phyloP scores from a whole-genome alignment of 2,888 invertebrate genomes.

The Macropis europaea region DNA sequence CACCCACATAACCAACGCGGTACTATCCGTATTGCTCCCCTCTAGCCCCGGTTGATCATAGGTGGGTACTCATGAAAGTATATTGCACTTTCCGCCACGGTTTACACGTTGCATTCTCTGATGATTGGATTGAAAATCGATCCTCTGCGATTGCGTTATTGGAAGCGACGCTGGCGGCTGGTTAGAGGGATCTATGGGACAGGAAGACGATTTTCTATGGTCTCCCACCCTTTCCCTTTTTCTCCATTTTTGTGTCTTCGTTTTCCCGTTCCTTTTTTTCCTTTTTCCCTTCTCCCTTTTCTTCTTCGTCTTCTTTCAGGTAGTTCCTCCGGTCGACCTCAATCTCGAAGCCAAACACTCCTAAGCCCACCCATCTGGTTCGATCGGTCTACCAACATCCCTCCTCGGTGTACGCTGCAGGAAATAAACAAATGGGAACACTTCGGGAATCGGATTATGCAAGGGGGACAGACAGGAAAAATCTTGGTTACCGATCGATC shows the following conservation, averaged over 20 bases:
- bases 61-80: conserved; percentile 73
- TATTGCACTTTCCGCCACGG: conserved; percentile 71
- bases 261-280: conserved; percentile 9
- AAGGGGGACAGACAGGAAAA: conserved; percentile 11
- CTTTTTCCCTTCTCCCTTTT: conserved; percentile 14
- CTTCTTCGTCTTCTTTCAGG: background rate
- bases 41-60: conserved; percentile 39
- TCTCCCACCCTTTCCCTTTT: background rate
- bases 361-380: conserved; percentile 30
- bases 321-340: conserved; percentile 26
- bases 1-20: conserved; percentile 48
- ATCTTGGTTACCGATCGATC: conserved; percentile 9
- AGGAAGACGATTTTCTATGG: conserved; percentile 48
- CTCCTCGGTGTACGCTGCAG: background rate
- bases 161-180: conserved; percentile 46
- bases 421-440: conserved; percentile 53
- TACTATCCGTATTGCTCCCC: conserved; percentile 51
- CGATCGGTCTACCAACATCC: conserved; percentile 13
- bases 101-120: conserved; percentile 75
- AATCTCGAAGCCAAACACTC: conserved; percentile 61
- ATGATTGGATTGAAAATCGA: conserved; percentile 78
- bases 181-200: conserved; percentile 29
- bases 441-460: conserved; percentile 43
- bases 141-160: conserved; percentile 67
- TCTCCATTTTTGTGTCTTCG: conserved; percentile 8